Evolutionary conservation across 2,888 invertebrate genomes (phyloP), one percentile per base, ranked within the genome.

Genomic region (Electrophaes corylata): DNA sequence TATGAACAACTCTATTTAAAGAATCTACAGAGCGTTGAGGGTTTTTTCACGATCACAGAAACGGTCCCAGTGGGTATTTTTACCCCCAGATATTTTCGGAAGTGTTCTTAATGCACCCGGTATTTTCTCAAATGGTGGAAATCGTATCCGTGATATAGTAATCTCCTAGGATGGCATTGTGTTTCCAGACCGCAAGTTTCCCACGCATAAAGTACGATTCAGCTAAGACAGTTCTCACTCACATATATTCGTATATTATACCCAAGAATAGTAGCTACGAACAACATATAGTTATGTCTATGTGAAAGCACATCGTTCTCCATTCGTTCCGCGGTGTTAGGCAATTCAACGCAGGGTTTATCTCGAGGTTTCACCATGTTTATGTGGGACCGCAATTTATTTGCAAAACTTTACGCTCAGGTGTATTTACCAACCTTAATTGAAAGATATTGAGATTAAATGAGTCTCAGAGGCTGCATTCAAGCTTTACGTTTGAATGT

Each of bases 331-430:
- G 54, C 49, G 56, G 54, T 50, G 56, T 67, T 66, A 50, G 55
- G 56, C 60, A 54, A 58, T 67, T 65, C 62, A 63, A 39, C 64
- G 60, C 61, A 60, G 65, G 54, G 61, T 52, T 56, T 57, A 59
- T 41, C 50, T 54, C 43, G 56, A 35, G 63, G 49, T 58, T 51
- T 67, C 64, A 56, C 60, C 46, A 41, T 69, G 64, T 67, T 57
- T 64, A 52, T 58, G 48, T 40, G 46, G 40, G 35, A 60, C 64
- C 59, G 62, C 64, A 53, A 53, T 58, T 53, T 44, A 49, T 49
- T 45, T 20, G 45, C 43, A 52, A 58, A 48, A 58, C 35, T 53
- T 57, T 48, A 33, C 33, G 47, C 47, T 48, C 18, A 39, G 18
- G 31, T 29, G 20, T 29, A 49, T 40, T 40, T 29, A 49, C 35